Percentiles rank a stretch among this genome's conserved stretches.
These are phyloP conservation scores for Leptinotarsa haldemani DNA, from an alignment of 2,888 invertebrate species.

Conservation along the genomic window DNA sequence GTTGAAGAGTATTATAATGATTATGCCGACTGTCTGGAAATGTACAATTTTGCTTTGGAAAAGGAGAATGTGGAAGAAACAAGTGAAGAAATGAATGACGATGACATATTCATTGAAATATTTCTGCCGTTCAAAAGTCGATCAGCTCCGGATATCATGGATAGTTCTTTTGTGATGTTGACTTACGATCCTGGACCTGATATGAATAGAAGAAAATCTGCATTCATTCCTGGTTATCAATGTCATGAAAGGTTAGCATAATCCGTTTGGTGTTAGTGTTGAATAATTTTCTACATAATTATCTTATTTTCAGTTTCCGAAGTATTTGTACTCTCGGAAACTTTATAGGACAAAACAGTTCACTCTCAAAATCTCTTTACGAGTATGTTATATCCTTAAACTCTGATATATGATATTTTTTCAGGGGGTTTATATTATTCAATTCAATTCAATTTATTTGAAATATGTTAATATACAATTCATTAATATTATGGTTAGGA, in stretches of 20 bases:
- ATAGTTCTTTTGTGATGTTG: slow-evolving; percentile 62
- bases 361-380: too few species aligned
- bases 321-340: too few species aligned
- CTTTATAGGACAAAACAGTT: too few species aligned
- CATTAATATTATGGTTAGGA: too few species aligned
- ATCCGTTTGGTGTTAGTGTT: neutral
- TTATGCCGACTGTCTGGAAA: slow-evolving; percentile 72
- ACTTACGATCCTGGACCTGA: slow-evolving; percentile 68
- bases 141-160: slow-evolving; percentile 70
- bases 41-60: slow-evolving; percentile 50
- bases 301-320: too few species aligned
- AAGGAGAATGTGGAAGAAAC: slow-evolving; percentile 41
- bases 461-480: too few species aligned
- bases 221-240: slow-evolving; percentile 60
- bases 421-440: too few species aligned
- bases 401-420: too few species aligned
- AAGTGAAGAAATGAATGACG: slow-evolving; percentile 61
- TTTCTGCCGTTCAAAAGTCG: slow-evolving; percentile 66
- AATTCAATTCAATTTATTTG: too few species aligned
- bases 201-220: slow-evolving; percentile 69
- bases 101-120: slow-evolving; percentile 60
- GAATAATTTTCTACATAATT: neutral
- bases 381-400: too few species aligned
- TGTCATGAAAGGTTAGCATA: slow-evolving; percentile 47
- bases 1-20: slow-evolving; percentile 74